phyloP scores from a whole-genome alignment of 2,888 invertebrate species.

The Drymonia ruficornis region DNA sequence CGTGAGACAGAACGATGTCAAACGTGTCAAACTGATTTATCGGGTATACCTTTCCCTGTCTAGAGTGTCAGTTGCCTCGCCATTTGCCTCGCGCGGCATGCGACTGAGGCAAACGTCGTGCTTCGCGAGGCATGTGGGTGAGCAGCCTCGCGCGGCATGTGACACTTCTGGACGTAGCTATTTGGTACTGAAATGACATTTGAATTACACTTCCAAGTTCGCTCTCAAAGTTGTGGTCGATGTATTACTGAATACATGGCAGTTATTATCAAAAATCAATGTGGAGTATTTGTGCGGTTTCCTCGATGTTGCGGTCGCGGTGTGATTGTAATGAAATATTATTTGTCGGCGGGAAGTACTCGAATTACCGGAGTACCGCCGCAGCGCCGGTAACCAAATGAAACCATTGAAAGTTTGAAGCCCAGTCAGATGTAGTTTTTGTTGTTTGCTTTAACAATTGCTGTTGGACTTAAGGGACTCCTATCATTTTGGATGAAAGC shows the following conservation, averaged over 20 bases:
- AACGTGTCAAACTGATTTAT: too few species aligned
- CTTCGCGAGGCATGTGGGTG: too few species aligned
- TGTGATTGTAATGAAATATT: conserved; percentile 55
- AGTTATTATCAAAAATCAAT: conserved; percentile 48
- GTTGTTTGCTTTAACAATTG: conserved; percentile 1
- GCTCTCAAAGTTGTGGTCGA: too few species aligned
- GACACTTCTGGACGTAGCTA: too few species aligned
- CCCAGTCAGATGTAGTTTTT: conserved; percentile 9
- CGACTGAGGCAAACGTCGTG: too few species aligned
- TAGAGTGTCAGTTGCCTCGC: too few species aligned
- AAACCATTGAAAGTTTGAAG: conserved; percentile 44
- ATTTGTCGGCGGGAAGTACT: conserved; percentile 47
- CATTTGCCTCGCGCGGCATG: too few species aligned
- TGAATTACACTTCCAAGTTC: too few species aligned
- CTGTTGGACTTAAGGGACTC: background rate
- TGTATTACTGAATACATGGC: conserved; percentile 10
- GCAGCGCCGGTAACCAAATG: conserved; percentile 28
- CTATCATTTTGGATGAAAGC: background rate
- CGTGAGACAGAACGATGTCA: too few species aligned
- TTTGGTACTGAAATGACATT: too few species aligned
- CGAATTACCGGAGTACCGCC: conserved; percentile 34
- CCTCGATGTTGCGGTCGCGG: conserved; percentile 52
- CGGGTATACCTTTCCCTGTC: too few species aligned
- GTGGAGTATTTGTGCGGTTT: conserved; percentile 52
- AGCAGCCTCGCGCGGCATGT: too few species aligned